Base-by-base conservation (phyloP, 2,797 vertebrate genomes). In the Arrhamphus sclerolepis region DNA sequence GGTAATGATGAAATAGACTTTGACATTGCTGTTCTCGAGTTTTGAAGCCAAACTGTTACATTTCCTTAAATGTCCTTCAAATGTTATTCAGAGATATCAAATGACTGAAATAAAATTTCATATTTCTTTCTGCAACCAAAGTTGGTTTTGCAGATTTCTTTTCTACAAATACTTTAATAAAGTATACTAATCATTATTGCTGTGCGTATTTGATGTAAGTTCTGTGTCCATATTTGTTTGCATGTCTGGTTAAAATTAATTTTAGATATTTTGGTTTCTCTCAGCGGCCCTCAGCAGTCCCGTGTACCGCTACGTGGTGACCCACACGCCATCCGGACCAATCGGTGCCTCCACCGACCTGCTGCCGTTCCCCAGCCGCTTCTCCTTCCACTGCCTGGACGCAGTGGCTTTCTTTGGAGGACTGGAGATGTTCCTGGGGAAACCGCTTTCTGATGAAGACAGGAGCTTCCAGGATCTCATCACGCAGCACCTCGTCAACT, bases 271-370 rank as follows among this genome's bases (percentile, higher is more conserved):
- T 4, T 46, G 14, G 18, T 0, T 11, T 16, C 4, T 31, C 4
- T n/a, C 42, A 94, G 94, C 41, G 7, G 87, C 85, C 2, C 82
- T 93, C 22, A 18, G 59, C 34, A 94, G 91, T 47, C 92, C 93
- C 0, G 93, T 94, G 62, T 94, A 94, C 54, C 93, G 91, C 4
- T 94, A 94, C 49, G 34, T 94, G 61, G 91, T 93, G 78, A 93
- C 80, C 0, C 72, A 94, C 80, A 93, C 83, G 0, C 92, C 91
- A 3, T 92, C 91, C 0, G 67, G 69, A 16, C 75, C 84, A 0
- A 50, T 66, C 6, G 64, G 65, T 58, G 0, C 10, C 0, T 52
- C 76, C 0, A 1, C 16, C 0, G 7, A 9, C 1, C 50, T 69
- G 51, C 31, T 89, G 46, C 8, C 66, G 0, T 93, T 82, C 64